Evolutionary conservation across 2,888 invertebrate species (phyloP).

Genomic region (Lithophane ornitopus): DNA sequence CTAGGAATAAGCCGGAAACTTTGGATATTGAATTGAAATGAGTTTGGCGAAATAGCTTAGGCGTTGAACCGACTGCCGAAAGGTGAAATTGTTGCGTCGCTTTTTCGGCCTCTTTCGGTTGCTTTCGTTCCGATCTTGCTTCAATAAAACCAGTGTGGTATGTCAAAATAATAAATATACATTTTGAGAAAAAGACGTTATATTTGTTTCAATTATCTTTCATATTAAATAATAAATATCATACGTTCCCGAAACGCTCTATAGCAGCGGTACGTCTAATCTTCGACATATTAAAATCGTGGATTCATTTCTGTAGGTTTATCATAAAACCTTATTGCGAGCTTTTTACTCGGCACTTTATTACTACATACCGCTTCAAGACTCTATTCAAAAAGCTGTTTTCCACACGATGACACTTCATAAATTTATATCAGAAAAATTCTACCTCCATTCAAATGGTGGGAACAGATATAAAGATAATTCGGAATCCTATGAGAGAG

Average conservation of each 20-base stretch:
- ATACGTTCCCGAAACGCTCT: conserved; percentile 7
- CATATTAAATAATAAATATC: conserved; percentile 26
- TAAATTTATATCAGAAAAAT: conserved; percentile 53
- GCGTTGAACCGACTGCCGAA: conserved; percentile 53
- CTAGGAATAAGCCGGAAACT: conserved; percentile 62
- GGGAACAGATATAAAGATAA: conserved; percentile 25
- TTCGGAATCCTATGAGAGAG: conserved; percentile 32
- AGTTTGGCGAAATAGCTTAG: conserved; percentile 64
- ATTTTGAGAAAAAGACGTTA: conserved; percentile 4
- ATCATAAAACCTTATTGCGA: conserved; percentile 32
- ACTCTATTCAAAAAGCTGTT: conserved; percentile 50
- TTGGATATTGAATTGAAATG: conserved; percentile 69
- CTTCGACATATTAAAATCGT: conserved; percentile 43
- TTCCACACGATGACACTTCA: conserved; percentile 51
- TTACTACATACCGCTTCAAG: conserved; percentile 39
- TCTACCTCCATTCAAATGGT: conserved; percentile 10
- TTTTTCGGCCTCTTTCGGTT: conserved; percentile 47
- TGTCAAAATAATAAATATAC: not conserved
- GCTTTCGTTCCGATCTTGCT: not conserved
- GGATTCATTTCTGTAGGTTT: conserved; percentile 24
- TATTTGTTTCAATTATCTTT: conserved; percentile 10
- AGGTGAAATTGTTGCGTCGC: conserved; percentile 61
- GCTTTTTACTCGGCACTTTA: conserved; percentile 38
- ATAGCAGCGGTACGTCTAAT: conserved; percentile 20
- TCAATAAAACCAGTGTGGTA: not conserved